Conservation (phyloP, 92 coral and sea anemone genomes). For the Epizoanthus illoricatus region DNA sequence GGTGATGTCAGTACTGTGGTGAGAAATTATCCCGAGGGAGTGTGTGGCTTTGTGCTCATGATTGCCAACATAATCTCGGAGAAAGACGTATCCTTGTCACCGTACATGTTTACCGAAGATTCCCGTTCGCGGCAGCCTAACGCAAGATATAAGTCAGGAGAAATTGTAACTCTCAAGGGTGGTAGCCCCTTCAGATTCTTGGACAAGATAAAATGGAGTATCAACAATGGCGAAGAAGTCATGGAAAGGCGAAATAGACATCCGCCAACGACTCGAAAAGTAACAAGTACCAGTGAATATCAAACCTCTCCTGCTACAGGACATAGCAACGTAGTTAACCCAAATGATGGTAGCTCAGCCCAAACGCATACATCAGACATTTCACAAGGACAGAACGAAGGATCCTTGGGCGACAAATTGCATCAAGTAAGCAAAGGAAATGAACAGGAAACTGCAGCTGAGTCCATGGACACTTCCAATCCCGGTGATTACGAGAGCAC, state of each 20-base stretch:
- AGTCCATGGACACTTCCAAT: neutral
- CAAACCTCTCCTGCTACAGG: neutral
- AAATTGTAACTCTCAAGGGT: constrained; percentile 1
- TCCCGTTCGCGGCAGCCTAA: neutral
- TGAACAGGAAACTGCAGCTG: neutral
- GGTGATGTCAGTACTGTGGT: constrained; percentile 74
- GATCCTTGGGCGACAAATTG: neutral
- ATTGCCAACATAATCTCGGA: constrained; percentile 68
- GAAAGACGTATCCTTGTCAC: constrained; percentile 46
- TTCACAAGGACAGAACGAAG: neutral
- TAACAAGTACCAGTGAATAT: neutral
- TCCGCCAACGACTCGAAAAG: too few relatives aligned
- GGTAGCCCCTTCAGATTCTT: constrained; percentile 25
- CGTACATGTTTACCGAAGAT: constrained; percentile 44
- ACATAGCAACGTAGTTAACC: neutral
- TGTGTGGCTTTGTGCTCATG: constrained; percentile 71
- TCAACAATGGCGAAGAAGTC: neutral
- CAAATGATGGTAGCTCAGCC: too few relatives aligned
- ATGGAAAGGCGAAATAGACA: too few relatives aligned
- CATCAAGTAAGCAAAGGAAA: neutral
- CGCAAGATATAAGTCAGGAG: constrained; percentile 33
- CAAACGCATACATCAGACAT: neutral
- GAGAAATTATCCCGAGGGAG: constrained; percentile 70
- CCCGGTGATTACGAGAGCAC: neutral
- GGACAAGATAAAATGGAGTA: neutral